Conservation (phyloP, 2,113 vertebrate genomes). For the Piprites chloris region DNA sequence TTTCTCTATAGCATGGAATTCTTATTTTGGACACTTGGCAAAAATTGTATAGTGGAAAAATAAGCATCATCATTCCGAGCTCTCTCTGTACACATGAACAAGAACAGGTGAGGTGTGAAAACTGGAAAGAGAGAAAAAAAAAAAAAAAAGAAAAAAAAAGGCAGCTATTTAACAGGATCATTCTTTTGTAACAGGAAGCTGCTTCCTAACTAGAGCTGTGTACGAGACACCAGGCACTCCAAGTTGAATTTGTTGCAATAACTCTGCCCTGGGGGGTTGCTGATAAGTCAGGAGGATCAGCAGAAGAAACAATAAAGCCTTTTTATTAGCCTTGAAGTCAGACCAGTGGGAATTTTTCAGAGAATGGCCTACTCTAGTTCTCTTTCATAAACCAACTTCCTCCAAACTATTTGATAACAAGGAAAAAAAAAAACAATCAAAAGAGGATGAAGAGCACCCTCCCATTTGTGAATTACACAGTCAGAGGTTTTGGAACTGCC, state of each 20-base stretch:
- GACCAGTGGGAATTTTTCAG: constrained; percentile 39
- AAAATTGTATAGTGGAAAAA: not conserved
- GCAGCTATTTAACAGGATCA: not conserved
- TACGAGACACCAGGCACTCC: not conserved
- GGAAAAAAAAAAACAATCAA: constrained; percentile 4
- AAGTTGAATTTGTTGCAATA: constrained; percentile 6
- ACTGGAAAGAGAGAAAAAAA: too few species aligned
- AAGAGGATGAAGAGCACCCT: not conserved
- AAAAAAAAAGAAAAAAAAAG: not conserved
- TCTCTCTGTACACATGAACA: not conserved
- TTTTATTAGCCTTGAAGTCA: constrained; percentile 68
- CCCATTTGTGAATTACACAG: not conserved
- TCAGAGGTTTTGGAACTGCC: not conserved
- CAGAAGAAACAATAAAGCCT: constrained; percentile 60
- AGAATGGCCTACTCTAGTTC: not conserved
- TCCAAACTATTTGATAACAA: not conserved
- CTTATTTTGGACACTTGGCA: not conserved
- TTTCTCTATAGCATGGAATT: not conserved
- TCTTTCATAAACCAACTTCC: constrained; percentile 41
- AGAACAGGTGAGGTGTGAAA: not conserved
- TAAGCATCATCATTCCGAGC: not conserved
- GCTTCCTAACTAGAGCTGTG: not conserved
- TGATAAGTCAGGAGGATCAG: constrained; percentile 53
- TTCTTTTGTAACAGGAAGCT: not conserved
- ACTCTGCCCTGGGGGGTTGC: constrained; percentile 38